A percentile compares a stretch with the other conserved stretches of the same genome.
Evolutionary conservation across 2,113 vertebrate species (phyloP).

Genomic region (Osmerus eperlanus): DNA sequence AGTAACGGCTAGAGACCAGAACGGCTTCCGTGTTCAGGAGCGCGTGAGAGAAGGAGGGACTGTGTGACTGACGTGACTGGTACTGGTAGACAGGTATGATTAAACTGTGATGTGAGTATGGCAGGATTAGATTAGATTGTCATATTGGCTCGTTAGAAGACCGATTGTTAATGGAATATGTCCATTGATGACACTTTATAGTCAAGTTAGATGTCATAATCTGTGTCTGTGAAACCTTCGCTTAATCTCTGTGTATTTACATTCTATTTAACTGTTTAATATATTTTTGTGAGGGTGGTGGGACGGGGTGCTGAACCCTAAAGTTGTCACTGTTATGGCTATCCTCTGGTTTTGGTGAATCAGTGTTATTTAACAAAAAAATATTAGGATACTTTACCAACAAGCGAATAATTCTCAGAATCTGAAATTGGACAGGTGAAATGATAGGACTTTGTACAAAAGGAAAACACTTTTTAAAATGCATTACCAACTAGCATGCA

Average conservation of each 20-base stretch:
- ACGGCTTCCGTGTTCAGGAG: too few relatives aligned
- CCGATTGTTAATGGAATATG: too few relatives aligned
- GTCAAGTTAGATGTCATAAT: too few relatives aligned
- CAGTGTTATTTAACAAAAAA: slow-evolving; percentile 40
- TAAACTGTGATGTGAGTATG: slow-evolving; percentile 24
- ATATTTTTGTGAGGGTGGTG: neutral
- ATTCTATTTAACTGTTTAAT: slow-evolving; percentile 17
- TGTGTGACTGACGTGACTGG: slow-evolving; percentile 25
- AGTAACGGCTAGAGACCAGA: too few relatives aligned
- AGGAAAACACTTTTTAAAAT: slow-evolving; percentile 50
- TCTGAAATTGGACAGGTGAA: slow-evolving; percentile 20
- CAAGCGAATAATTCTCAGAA: slow-evolving; percentile 20
- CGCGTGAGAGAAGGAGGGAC: slow-evolving; percentile 14
- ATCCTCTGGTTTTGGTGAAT: slow-evolving; percentile 35
- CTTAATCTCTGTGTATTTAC: slow-evolving; percentile 24
- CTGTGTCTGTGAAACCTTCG: neutral
- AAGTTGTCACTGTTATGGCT: slow-evolving; percentile 9
- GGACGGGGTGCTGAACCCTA: neutral
- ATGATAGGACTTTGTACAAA: slow-evolving; percentile 45
- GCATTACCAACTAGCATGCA: slow-evolving; percentile 84
- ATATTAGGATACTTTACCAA: neutral
- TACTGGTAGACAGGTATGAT: slow-evolving; percentile 20
- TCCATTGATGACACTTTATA: too few relatives aligned
- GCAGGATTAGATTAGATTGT: neutral
- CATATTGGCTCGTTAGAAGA: too few relatives aligned